These are phyloP conservation scores for Chrysemys picta DNA, from an alignment of 2,113 vertebrate species.

Conservation along the genomic window DNA sequence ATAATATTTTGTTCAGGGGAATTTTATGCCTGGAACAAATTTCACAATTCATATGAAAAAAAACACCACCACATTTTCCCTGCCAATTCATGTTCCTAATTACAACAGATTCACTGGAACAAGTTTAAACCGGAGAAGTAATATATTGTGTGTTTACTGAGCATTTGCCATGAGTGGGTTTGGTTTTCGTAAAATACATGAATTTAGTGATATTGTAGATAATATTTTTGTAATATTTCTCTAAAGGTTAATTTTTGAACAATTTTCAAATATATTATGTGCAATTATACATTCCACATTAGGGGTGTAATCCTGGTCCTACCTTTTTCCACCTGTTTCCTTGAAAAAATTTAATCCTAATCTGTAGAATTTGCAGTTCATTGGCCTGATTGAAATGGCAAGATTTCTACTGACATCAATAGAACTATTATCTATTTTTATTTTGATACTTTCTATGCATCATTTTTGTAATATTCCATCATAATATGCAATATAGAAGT, in stretches of 20 bases:
- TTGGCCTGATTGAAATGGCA: neutral
- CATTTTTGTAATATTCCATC: neutral
- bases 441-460: neutral
- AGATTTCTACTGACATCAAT: neutral
- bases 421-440: neutral
- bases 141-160: neutral
- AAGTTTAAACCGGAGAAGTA: neutral
- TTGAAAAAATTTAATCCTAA: neutral
- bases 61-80: neutral
- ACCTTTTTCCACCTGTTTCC: neutral
- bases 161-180: neutral
- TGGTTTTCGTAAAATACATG: neutral
- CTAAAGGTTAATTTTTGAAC: neutral
- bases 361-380: neutral
- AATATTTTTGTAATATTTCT: neutral
- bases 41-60: neutral
- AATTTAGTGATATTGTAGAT: neutral
- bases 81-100: neutral
- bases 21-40: neutral
- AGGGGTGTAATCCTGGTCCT: neutral
- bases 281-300: neutral
- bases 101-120: neutral
- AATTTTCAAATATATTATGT: neutral
- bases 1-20: neutral
- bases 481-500: neutral